phyloP scores from a whole-genome alignment of 1,140 invertebrate species.

The Penaeus vannamei region DNA sequence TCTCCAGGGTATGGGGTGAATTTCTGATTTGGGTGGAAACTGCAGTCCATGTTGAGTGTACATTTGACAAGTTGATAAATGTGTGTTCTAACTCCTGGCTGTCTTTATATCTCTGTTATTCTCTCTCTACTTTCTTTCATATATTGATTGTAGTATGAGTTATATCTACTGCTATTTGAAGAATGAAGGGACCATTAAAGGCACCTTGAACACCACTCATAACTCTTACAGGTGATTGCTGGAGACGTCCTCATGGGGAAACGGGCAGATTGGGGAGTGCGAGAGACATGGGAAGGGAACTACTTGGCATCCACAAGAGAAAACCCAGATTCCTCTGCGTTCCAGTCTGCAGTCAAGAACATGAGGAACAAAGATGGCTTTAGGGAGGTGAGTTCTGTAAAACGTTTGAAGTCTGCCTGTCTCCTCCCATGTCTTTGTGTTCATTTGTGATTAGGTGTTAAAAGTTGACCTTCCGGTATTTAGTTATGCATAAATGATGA shows the following conservation, averaged over 20 bases:
- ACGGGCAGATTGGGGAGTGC: conserved; percentile 86
- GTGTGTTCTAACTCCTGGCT: not conserved
- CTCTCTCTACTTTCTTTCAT: not conserved
- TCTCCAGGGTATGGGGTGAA: no score
- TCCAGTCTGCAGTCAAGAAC: conserved; percentile 80
- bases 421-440: no score
- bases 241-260: conserved; percentile 83
- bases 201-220: conserved; percentile 32
- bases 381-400: conserved; percentile 74
- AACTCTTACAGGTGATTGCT: conserved; percentile 81
- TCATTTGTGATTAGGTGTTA: no score
- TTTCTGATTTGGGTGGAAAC: no score
- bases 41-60: no score
- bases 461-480: no score
- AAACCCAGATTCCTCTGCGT: conserved; percentile 82
- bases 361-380: conserved; percentile 83
- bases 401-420: conserved; percentile 2
- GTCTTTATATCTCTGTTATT: not conserved
- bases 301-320: conserved; percentile 86
- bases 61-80: no score
- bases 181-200: conserved; percentile 54
- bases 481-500: no score
- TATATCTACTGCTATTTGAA: no score
- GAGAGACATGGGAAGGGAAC: conserved; percentile 91
- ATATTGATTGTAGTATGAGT: no score